Base-by-base conservation (phyloP, 2,888 invertebrate genomes). In the Latheticus oryzae region DNA sequence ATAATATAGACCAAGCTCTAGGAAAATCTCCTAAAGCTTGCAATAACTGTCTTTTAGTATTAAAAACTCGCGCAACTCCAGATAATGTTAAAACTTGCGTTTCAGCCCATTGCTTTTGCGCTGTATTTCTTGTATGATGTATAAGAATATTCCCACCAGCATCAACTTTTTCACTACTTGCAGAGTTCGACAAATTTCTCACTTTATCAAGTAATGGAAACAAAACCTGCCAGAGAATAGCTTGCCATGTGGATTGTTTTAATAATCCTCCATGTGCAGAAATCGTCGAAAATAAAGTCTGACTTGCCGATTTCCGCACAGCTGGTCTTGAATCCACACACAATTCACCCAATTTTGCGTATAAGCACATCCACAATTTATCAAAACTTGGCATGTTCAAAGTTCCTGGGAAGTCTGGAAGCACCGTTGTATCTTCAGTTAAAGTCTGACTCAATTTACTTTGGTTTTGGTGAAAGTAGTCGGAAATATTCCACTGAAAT, bases 91-190 rank as follows among this genome's bases (percentile, higher is more conserved):
- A 78, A 24, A 93, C 96, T 83, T 96, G 94, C 0, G 98, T 98
- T 80, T 98, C 97, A 0, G 97, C 96, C 97, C 97, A 98, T 74
- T 98, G 98, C 72, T 98, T 98, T 78, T 97, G 96, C 37, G 97
- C 97, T 0, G 99, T 99, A 78, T 99, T 98, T 55, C 99, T 66
- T 0, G 97, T 95, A 79, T 99, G 99, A 79, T 99, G 99, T 69
- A 99, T 97, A 2, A 98, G 83, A 65, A 98, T 95, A 74, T 95
- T 96, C 55, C 91, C 94, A 32, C 93, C 94, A 0, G 93, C 90
- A 73, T 95, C 94, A 37, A 95, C 94, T 74, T 91, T 92, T 70
- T 88, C 88, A 8, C 83, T 87, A 64, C 88, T 88, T 0, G 88
- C 88, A 17, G 87, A 86, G 66, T 85, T 87, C 0, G 88, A 88